These are phyloP conservation scores for Nyctalus aviator DNA, from an alignment of 2,797 vertebrate genomes.

Conservation along the genomic window DNA sequence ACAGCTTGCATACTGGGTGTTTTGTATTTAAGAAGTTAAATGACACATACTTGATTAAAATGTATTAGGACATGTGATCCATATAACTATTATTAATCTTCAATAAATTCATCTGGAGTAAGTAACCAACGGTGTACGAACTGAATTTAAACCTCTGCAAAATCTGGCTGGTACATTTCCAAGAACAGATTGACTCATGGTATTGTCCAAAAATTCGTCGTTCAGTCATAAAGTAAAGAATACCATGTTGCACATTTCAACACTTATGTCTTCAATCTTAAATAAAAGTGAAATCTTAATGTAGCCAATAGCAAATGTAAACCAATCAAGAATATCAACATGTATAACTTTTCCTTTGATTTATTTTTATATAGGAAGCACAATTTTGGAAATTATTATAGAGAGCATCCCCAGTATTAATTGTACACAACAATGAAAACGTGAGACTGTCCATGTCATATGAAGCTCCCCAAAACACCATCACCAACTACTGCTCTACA, in stretches of 20 bases:
- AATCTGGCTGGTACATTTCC: constrained; percentile 70
- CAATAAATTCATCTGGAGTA: constrained; percentile 65
- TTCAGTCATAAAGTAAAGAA: constrained; percentile 76
- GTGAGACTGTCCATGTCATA: neutral
- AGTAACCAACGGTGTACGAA: constrained; percentile 65
- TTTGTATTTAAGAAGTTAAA: constrained; percentile 74
- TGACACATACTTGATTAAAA: constrained; percentile 76
- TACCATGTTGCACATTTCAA: constrained; percentile 78
- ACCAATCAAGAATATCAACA: constrained; percentile 65
- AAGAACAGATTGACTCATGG: constrained; percentile 78
- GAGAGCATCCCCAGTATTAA: neutral
- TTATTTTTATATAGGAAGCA: constrained; percentile 65
- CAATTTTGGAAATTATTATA: constrained; percentile 56
- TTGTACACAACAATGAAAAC: neutral
- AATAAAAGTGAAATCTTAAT: constrained; percentile 73
- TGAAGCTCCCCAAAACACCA: neutral
- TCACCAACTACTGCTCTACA: neutral
- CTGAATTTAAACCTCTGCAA: constrained; percentile 75
- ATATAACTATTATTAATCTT: constrained; percentile 75
- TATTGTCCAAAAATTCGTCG: constrained; percentile 79
- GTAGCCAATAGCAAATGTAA: constrained; percentile 68
- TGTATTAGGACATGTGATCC: constrained; percentile 62
- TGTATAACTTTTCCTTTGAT: constrained; percentile 48
- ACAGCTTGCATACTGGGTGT: constrained; percentile 71
- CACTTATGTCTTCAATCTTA: constrained; percentile 73